Percentiles rank a stretch among this genome's conserved stretches.
These are phyloP conservation scores for Tinea trinotella DNA, from an alignment of 2,888 invertebrate genomes.

Conservation along the genomic window DNA sequence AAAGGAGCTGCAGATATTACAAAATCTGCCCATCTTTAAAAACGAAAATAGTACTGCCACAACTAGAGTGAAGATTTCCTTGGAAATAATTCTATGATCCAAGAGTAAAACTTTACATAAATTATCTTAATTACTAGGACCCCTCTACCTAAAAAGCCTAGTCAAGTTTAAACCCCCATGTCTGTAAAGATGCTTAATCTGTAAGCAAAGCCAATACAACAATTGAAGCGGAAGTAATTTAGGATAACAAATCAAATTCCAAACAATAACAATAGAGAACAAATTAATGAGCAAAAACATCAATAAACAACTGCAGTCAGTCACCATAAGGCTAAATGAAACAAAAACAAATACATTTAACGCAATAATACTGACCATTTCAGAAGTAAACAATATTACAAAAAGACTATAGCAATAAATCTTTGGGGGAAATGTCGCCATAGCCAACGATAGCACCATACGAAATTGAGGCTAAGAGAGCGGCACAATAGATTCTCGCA, in stretches of 20 bases:
- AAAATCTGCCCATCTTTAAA: too few relatives aligned
- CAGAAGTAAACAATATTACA: constrained; percentile 66
- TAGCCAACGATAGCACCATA: constrained; percentile 40
- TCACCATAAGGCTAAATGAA: constrained; percentile 30
- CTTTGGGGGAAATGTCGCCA: constrained; percentile 44
- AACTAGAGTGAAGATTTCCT: too few relatives aligned
- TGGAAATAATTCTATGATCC: too few relatives aligned
- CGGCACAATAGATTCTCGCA: constrained; percentile 22
- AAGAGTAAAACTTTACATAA: too few relatives aligned
- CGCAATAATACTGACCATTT: constrained; percentile 59
- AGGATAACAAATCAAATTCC: background rate
- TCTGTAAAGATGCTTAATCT: too few relatives aligned
- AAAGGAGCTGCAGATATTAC: too few relatives aligned
- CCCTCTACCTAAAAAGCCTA: too few relatives aligned
- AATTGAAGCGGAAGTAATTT: background rate
- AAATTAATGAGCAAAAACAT: constrained; percentile 7
- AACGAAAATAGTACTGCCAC: too few relatives aligned
- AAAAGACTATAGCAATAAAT: constrained; percentile 56
- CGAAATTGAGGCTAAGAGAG: constrained; percentile 47
- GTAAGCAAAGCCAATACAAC: background rate
- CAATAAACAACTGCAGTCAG: background rate
- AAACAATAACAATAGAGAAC: constrained; percentile 1
- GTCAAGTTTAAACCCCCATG: too few relatives aligned
- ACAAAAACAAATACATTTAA: constrained; percentile 49
- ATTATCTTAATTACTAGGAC: too few relatives aligned